Evolutionary conservation across 2,888 invertebrate genomes (phyloP), one percentile per base, ranked within the genome.

Genomic region (Carterocephalus palaemon): DNA sequence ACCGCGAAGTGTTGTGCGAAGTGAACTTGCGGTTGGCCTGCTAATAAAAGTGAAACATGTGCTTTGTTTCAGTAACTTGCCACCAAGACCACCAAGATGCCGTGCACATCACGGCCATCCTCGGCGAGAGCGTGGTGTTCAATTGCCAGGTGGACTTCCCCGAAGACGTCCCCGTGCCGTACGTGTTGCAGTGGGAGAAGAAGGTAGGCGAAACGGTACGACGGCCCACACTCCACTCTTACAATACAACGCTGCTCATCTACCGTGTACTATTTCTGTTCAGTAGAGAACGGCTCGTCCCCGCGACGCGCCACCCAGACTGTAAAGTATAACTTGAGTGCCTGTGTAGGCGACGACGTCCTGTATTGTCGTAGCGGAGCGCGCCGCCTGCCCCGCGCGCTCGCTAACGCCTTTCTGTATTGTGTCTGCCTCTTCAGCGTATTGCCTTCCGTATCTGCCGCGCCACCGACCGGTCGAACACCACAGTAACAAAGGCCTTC

Each of bases 161-260:
- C 82, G 95, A 95, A 87, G 95, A 96, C 88, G 93, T 95, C 88
- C 95, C 96, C 77, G 95, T 96, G 89, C 96, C 97, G 88, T 97
- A 97, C 90, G 96, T 98, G 89, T 93, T 98, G 87, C 96, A 97
- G 91, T 98, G 98, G 98, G 95, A 96, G 92, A 98, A 97, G 93
- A 96, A 97, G 95, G 96, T 96, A 94, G 93, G 94, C 93, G 94
- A 94, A 90, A 93, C 93, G 95, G 95, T 95, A 95, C 92, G 95
- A 92, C 92, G 91, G 77, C 70, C 80, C 75, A 83, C 83, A 80
- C 83, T 82, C 83, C 83, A 83, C 84, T 83, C 81, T 85, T 84
- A 83, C 84, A 79, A 79, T 84, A 84, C 85, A 80, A 81, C 78
- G 82, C 84, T 85, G 84, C 86, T 84, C 85, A 84, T 80, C 76